These are phyloP conservation scores for Zaprionus taronus DNA, from an alignment of 1,140 invertebrate genomes.

Conservation along the genomic window DNA sequence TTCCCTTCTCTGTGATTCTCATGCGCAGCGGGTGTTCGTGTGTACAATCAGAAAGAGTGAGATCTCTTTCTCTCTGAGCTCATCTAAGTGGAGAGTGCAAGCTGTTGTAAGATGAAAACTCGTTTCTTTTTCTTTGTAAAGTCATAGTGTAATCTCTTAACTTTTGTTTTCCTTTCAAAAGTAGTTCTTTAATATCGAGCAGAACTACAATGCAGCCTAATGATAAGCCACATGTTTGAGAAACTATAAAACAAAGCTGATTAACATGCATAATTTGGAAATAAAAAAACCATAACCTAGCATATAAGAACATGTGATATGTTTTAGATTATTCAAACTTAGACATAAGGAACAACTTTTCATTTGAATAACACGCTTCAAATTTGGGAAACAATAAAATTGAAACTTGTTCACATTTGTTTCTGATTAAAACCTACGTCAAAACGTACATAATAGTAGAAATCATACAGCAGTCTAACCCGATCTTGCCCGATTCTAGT, in stretches of 20 bases:
- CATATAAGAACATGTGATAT: not conserved
- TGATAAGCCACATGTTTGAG: not conserved
- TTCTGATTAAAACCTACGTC: not conserved
- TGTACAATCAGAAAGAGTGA: not conserved
- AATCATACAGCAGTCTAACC: constrained; percentile 4
- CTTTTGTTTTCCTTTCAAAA: not conserved
- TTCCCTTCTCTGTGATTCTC: constrained; percentile 16
- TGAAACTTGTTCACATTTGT: not conserved
- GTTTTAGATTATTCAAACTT: not conserved
- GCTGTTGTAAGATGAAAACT: not conserved
- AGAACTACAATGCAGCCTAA: not conserved
- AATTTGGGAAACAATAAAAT: not conserved
- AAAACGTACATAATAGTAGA: not conserved
- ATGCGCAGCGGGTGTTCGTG: not conserved
- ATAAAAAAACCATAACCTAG: constrained; percentile 3
- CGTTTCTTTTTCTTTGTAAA: not conserved
- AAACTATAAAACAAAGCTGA: not conserved
- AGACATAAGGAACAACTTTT: not conserved
- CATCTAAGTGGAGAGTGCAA: not conserved
- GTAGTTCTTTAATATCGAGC: not conserved
- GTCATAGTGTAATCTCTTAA: not conserved
- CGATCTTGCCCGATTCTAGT: not conserved
- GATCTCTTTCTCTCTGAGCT: not conserved
- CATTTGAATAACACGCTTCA: constrained; percentile 4
- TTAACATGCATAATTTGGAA: not conserved